A percentile compares a stretch with the other conserved stretches of the same genome.
Conservation (phyloP, 2,113 vertebrate genomes). For the Psilopsiagon aurifrons region DNA sequence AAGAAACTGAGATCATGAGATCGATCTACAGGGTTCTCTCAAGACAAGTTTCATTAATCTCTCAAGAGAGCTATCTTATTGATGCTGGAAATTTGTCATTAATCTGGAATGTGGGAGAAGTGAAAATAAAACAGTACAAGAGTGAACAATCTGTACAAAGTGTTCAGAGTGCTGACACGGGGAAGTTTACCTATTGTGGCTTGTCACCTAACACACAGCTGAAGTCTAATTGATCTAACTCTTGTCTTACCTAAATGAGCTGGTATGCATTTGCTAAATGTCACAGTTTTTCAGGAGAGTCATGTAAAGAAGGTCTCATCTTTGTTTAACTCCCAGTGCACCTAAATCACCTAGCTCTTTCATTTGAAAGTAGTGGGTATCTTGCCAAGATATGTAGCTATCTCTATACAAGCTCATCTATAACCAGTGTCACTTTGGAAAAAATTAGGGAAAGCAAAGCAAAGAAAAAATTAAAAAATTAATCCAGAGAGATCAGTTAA, state of each 20-base stretch:
- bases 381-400: not conserved
- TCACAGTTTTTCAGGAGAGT: not conserved
- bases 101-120: conserved; percentile 20
- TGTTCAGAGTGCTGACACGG: conserved; percentile 12
- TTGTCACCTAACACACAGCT: not conserved
- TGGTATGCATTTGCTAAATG: not conserved
- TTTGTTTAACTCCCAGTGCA: not conserved
- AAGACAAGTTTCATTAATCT: not conserved
- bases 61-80: not conserved
- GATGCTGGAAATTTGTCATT: not conserved
- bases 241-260: not conserved
- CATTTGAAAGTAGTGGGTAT: not conserved
- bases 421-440: not conserved
- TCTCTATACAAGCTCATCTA: too few species aligned
- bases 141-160: not conserved
- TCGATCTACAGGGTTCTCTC: not conserved
- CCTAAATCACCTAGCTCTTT: not conserved
- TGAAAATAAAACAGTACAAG: not conserved
- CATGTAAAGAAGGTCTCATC: not conserved
- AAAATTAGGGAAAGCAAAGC: not conserved
- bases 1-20: conserved; percentile 14
- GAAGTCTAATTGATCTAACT: not conserved
- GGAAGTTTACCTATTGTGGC: not conserved
- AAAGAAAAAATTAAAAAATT: not conserved
- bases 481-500: not conserved